Conservation (phyloP, 2,113 vertebrate species). For the Nesospiza acunhae region DNA sequence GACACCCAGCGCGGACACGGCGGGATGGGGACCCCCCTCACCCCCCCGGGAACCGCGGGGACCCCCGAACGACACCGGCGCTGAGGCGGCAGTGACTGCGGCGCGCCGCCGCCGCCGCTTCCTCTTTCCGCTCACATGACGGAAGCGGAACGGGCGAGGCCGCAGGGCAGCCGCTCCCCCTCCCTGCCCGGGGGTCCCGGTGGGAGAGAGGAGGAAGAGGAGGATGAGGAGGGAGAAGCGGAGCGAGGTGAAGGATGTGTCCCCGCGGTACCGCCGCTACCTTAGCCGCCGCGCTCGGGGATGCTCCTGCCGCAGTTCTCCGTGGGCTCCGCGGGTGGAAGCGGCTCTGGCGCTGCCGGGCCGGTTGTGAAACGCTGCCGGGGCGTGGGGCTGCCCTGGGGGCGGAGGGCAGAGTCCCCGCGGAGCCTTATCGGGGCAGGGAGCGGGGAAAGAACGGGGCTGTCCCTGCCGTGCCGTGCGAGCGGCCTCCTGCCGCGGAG, state of each 20-base stretch:
- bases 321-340: neutral
- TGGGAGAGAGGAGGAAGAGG: too few species aligned
- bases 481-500: neutral
- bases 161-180: neutral
- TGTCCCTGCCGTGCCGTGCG: neutral
- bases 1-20: neutral
- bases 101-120: neutral
- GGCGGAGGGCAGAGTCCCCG: neutral
- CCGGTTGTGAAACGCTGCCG: neutral
- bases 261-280: neutral
- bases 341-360: neutral
- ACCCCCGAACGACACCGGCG: neutral
- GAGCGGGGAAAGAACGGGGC: neutral
- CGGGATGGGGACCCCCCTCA: neutral
- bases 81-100: neutral
- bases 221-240: accelerated
- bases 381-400: neutral
- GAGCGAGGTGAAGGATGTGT: accelerated
- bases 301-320: neutral
- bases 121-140: neutral
- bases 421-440: neutral
- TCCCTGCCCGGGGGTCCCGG: neutral
- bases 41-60: neutral
- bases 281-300: neutral
- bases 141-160: conserved; percentile 2